Base-by-base conservation (phyloP, 1,140 invertebrate species). In the Delia radicum region DNA sequence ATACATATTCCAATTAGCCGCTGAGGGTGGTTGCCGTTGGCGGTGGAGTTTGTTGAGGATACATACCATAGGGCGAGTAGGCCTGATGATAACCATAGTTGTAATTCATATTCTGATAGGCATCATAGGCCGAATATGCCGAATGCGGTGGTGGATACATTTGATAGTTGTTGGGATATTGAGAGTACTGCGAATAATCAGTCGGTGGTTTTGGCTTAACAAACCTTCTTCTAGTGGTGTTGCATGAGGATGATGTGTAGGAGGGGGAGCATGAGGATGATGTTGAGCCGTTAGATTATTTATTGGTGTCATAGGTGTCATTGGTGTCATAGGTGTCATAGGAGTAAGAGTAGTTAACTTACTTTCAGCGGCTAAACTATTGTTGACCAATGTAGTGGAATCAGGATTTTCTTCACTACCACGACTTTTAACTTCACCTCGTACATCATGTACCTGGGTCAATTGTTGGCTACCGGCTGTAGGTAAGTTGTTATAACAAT, bases 1-100 rank as follows among this genome's bases (percentile, higher is more conserved):
- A 78, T 90, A 90, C 62, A 90, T 79, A 77, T 89, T 90, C 90
- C 90, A 90, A 77, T 90, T 90, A 62, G 89, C 87, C 29, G 89
- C 89, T 6, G 83, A 80, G 8, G 84, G 82, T 69, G 84, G 83
- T n/a, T n/a, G n/a, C n/a, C 31, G 83, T 84, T 3, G 84, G 82
- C 3, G 83, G 83, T 3, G 83, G 89, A 5, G 89, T 88, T 82
- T 90, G 89, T 74, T 85, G 84, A 13, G 85, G 85, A 74, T 86
- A 86, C 85, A 86, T 86, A 67, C 83, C 79, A 28, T 86, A 86
- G 0, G 84, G 85, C 0, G 82, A 82, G 69, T 86, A 86, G 7
- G 85, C 80, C 79, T 86, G 84, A 67, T 85, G 85, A 67, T 86
- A 86, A 0, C 83, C 81, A 3, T 86, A 86, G 71, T 86, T 86